phyloP scores from a whole-genome alignment of 2,888 invertebrate genomes.

The Euphydryas editha region DNA sequence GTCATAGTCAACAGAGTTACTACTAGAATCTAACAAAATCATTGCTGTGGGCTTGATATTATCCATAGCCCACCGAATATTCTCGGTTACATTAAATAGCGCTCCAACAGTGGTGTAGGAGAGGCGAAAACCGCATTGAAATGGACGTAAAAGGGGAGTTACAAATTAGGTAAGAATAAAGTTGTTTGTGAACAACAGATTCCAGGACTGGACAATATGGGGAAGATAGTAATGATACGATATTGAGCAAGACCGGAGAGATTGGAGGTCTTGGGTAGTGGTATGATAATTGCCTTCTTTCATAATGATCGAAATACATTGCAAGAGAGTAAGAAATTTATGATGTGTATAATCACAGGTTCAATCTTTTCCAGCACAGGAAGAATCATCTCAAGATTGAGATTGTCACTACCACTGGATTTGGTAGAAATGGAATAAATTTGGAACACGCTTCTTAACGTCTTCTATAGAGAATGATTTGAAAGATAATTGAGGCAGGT shows the following conservation, averaged over 20 bases:
- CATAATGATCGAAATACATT: slow-evolving; percentile 11
- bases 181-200: slow-evolving; percentile 1
- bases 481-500: neutral
- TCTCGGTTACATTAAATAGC: slow-evolving; percentile 33
- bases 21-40: slow-evolving; percentile 8
- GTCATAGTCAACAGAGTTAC: neutral
- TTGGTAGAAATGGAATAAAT: neutral
- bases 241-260: neutral
- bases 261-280: slow-evolving; percentile 15
- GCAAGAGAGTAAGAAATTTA: slow-evolving; percentile 12
- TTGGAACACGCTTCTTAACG: neutral
- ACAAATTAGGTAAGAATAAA: slow-evolving; percentile 6
- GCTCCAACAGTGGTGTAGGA: slow-evolving; percentile 33
- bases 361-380: neutral
- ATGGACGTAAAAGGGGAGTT: slow-evolving; percentile 1
- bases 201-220: slow-evolving; percentile 35
- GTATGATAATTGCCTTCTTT: slow-evolving; percentile 19
- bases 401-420: neutral
- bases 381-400: slow-evolving; percentile 1
- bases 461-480: neutral
- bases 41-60: slow-evolving; percentile 11
- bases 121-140: slow-evolving; percentile 19
- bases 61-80: slow-evolving; percentile 20
- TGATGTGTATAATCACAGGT: slow-evolving; percentile 22
- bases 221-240: slow-evolving; percentile 10